Evolutionary conservation across 1,140 invertebrate species (phyloP), one percentile per base, ranked within the genome.

Genomic region (Musca vetustissima): DNA sequence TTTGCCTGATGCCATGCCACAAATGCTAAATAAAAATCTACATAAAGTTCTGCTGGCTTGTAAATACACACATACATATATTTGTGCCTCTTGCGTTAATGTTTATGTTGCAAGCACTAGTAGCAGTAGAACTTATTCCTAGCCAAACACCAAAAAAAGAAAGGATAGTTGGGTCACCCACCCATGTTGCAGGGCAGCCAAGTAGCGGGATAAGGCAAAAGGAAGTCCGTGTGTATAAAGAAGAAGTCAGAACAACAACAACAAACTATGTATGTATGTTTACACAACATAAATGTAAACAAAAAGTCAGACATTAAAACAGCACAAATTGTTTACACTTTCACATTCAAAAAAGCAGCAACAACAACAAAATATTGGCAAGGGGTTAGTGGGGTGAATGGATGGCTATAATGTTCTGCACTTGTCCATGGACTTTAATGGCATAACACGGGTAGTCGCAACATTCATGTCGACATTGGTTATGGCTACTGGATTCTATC

Each of bases 251-350:
- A 57, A 28, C 19, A 53, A 53, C 21, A 57, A 57, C 53, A 57
- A 57, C 52, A 21, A 24, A 57, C 24, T 28, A 57, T n/a, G 53
- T 57, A 57, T n/a, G 53, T 57, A 28, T 57, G 53, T 57, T 57
- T 57, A 57, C 53, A 57, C 55, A 28, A 59, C 55, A 59, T 59
- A 61, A 61, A 61, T 61, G 32, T 61, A 61, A 61, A 61, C 57
- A 36, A 61, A 61, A 61, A 61, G 28, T 61, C 57, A 61, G 57
- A 61, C 57, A 61, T 61, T 61, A 61, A 36, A 61, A 61, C 57
- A 19, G 57, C 28, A 61, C 36, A 61, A 61, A 61, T 61, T 61
- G 57, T 61, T 61, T 61, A 61, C 57, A 61, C 57, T 61, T 61
- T 61, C 57, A 61, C 57, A 61, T 61, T 28, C 36, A 36, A 28